A percentile compares a stretch with the other conserved stretches of the same genome.
phyloP scores from a whole-genome alignment of 1,140 invertebrate genomes.

The Procambarus clarkii region DNA sequence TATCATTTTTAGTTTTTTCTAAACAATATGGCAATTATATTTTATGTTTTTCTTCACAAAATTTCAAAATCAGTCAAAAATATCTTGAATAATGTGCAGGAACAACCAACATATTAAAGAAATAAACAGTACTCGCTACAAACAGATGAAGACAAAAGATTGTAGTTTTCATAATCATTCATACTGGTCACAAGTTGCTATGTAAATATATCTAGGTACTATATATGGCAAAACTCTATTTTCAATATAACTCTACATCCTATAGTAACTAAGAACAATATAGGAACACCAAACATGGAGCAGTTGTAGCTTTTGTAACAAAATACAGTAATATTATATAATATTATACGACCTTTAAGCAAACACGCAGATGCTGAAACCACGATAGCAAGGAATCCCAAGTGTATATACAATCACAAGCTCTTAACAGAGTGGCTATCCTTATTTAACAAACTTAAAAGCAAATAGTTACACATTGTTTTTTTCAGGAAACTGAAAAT shows the following conservation, averaged over 20 bases:
- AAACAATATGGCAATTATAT: not conserved
- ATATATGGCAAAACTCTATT: slow-evolving; percentile 61
- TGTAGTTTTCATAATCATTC: slow-evolving; percentile 28
- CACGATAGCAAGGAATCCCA: slow-evolving; percentile 9
- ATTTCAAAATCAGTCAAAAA: not conserved
- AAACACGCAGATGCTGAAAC: slow-evolving; percentile 58
- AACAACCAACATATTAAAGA: slow-evolving; percentile 55
- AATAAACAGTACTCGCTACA: slow-evolving; percentile 40
- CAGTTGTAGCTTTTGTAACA: slow-evolving; percentile 66
- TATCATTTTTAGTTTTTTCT: slow-evolving; percentile 14
- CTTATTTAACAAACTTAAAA: slow-evolving; percentile 39
- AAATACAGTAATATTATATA: slow-evolving; percentile 61
- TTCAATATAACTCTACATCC: slow-evolving; percentile 62
- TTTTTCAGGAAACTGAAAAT: slow-evolving; percentile 1
- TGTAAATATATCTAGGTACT: slow-evolving; percentile 64
- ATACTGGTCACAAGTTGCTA: slow-evolving; percentile 43
- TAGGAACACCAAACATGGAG: slow-evolving; percentile 66
- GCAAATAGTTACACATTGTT: not conserved
- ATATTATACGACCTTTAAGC: slow-evolving; percentile 59
- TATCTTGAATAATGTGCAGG: slow-evolving; percentile 38
- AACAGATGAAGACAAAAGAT: slow-evolving; percentile 20
- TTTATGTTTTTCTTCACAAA: not conserved
- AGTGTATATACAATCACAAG: slow-evolving; percentile 59
- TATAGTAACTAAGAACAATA: slow-evolving; percentile 68
- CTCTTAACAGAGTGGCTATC: slow-evolving; percentile 20